Evolutionary conservation across 2,113 vertebrate species (phyloP).

Genomic region (Apteryx owenii): DNA sequence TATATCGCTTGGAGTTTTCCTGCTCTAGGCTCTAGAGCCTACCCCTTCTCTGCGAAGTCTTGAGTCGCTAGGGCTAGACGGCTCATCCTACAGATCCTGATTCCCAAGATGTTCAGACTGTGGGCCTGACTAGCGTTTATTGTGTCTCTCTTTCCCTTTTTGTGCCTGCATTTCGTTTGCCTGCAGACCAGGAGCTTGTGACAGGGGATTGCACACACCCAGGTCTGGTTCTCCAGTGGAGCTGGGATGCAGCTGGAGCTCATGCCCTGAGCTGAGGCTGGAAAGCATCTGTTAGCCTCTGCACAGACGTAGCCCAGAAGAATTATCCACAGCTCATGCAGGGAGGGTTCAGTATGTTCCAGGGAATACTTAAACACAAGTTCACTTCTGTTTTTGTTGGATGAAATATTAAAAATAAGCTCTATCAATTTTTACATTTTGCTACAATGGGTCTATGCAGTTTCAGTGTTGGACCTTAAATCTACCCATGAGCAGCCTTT

Average conservation of each 20-base stretch:
- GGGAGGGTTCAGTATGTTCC: conserved; percentile 26
- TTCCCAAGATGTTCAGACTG: background rate
- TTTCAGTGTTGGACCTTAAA: background rate
- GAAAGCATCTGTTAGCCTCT: background rate
- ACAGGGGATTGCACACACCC: accelerated
- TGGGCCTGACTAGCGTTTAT: background rate
- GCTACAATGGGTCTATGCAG: background rate
- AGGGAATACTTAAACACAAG: background rate
- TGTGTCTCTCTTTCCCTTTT: background rate
- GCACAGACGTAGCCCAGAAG: background rate
- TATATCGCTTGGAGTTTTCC: background rate
- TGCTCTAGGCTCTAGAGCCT: background rate
- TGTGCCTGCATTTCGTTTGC: background rate
- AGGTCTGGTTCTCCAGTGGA: background rate
- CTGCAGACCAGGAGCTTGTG: background rate
- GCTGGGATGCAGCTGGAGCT: background rate
- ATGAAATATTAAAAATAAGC: background rate
- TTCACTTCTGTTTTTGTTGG: conserved; percentile 21
- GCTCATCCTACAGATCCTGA: background rate
- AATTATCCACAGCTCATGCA: background rate
- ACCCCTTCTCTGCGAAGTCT: background rate
- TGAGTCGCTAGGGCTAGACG: background rate
- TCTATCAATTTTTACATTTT: background rate
- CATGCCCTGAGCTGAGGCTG: accelerated
- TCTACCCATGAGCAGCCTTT: background rate